A percentile compares a stretch with the other conserved stretches of the same genome.
These are phyloP conservation scores for Drosophila saltans DNA, from an alignment of 1,140 invertebrate species.

Conservation along the genomic window DNA sequence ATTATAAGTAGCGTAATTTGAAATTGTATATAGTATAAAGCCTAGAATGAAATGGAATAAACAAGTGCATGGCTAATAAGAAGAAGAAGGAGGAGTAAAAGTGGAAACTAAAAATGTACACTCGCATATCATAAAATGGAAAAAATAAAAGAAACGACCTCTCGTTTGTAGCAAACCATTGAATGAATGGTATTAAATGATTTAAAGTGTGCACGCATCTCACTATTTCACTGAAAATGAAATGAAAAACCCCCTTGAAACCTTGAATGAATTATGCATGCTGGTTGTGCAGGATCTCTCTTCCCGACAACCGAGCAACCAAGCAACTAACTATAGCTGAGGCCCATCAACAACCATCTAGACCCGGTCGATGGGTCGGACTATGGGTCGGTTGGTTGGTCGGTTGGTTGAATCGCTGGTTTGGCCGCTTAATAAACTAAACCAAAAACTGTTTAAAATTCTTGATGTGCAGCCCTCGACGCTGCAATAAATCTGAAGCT, in stretches of 20 bases:
- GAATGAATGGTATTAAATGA: conserved; percentile 34
- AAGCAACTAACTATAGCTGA: conserved; percentile 1
- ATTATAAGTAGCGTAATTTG: not conserved
- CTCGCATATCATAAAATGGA: not conserved
- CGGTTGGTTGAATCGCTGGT: not conserved
- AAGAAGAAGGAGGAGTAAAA: not conserved
- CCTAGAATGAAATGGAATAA: not conserved
- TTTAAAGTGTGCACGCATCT: conserved; percentile 42
- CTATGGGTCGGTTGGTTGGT: not conserved
- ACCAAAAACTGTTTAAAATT: conserved; percentile 75
- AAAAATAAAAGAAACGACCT: not conserved
- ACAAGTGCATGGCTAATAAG: not conserved
- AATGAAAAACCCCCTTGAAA: conserved; percentile 49
- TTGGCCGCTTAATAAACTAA: conserved; percentile 69
- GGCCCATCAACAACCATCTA: conserved; percentile 11
- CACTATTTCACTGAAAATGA: conserved; percentile 36
- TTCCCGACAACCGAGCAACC: not conserved
- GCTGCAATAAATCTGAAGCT: conserved; percentile 71
- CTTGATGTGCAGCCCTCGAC: conserved; percentile 46
- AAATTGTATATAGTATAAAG: not conserved
- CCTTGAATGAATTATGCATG: conserved; percentile 68
- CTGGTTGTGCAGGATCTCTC: conserved; percentile 9
- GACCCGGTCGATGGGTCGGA: not conserved
- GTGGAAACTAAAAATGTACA: not conserved
- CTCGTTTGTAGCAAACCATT: not conserved